Evolutionary conservation across 1,140 invertebrate species (phyloP), one percentile per base, ranked within the genome.

Genomic region (Drosophila bocqueti): DNA sequence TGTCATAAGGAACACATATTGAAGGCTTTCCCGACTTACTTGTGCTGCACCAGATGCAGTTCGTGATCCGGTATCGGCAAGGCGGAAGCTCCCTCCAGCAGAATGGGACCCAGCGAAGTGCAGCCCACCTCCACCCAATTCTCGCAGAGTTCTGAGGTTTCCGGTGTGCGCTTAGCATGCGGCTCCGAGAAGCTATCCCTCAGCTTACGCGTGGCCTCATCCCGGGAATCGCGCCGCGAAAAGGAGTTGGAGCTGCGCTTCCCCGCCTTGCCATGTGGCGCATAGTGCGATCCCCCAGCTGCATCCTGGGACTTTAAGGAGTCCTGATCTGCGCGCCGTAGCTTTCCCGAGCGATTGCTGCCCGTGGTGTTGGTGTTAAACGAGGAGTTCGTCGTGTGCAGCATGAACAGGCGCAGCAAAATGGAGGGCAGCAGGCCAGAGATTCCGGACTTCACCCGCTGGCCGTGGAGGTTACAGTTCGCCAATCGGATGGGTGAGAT

Each of bases 111-210:
- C 58, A 99, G 94, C 16, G 96, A 96, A 1, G 98, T 94, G n/a
- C 96, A 96, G 6, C 98, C 98, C 7, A 98, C 97, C 93, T 99
- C 98, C 3, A 99, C 94, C 98, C 98, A 99, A 60, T 96, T 94
- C 74, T 97, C 97, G 62, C 76, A 81, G 10, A 92, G 77, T n/a
- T 92, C 91, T 2, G 45, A 42, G 1, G 60, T 77, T 16, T 93
- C 92, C 26, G 77, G 83, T 4, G 76, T 77, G 7, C 92, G 74
- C 50, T 93, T 92, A 13, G 59, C 45, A n/a, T 90, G 78, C 1
- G 85, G 16, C 47, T 93, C 92, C 0, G 81, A 78, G 21, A 79
- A 83, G 21, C 77, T 92, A n/a, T 93, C 92, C 13, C 90, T 76
- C 38, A 92, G 26, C 15, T 87, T 61, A 1, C 91, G 91, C 1